Base-by-base conservation (phyloP, 2,888 invertebrate species). In the Ceratothoa steindachneri region DNA sequence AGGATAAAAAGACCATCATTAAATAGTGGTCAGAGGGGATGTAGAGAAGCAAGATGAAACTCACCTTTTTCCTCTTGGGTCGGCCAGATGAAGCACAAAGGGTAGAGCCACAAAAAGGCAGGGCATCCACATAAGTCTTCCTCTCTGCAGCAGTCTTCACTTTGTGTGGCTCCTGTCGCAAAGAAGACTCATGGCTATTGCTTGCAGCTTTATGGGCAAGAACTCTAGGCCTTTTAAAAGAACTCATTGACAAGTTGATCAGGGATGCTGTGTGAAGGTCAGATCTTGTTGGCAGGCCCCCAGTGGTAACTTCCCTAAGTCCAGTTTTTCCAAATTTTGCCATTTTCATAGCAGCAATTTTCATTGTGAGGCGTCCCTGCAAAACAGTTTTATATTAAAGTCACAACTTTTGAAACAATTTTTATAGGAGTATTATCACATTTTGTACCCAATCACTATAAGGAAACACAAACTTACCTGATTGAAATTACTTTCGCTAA, bases 121-220 rank as follows among this genome's bases (percentile, higher is more conserved):
- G 52, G 28, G 75, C 74, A 27, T 79, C 79, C 1, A 66, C 64
- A 68, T 79, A 79, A 15, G 79, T 76, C 68, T 79, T 76, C 65
- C 79, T 65, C 68, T 79, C 79, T 5, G 79, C 79, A 1, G 76
- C 79, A 3, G 79, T 79, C 66, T 79, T 79, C 51, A 79, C 79
- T 31, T 79, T 79, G 65, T 75, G 75, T 19, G 76, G 67, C 60
- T 76, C 74, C 1, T 27, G 65, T 7, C 66, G 60, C 30, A 30
- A 15, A 41, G 53, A 28, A 65, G 67, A 24, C n/a, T 29, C 19
- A 15, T 15, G 22, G 41, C 29, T 3, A n/a, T 53, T 24, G 29
- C 1, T 31, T 29, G 67, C 15, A 73, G 9, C 73, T 24, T 7
- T 60, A 24, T 60, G 60, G 19, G 60, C 1, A 12, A 60, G 27